Evolutionary conservation across 1,140 invertebrate genomes (phyloP), one percentile per base, ranked within the genome.

Genomic region (Muscidifurax raptorellus): DNA sequence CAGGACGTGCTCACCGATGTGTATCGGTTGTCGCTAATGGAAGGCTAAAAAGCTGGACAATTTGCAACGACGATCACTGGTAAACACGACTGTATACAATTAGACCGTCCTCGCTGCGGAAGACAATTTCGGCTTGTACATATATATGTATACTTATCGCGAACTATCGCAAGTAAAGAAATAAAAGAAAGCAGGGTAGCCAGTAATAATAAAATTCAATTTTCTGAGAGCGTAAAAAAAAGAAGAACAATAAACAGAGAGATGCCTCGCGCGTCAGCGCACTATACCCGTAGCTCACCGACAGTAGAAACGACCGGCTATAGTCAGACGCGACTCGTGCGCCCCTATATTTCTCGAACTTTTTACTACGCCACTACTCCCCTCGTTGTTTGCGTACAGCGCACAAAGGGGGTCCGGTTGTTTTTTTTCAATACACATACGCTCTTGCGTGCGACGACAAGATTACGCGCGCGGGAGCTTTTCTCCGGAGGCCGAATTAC

Each of bases 11-110:
- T 18, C 36, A 5, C 40, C 27, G 59, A 27, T n/a, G 18, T 66
- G 30, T 67, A 79, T 79, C 59, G 77, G 67, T 67, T 79, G 30
- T 1, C 10, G 59, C 77, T 79, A 79, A 79, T 79, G 77, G 77
- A 79, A 67, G 25, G 27, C 74, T 72, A 72, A 72, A 72, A 72
- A 15, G 71, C 30, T n/a, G n/a, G n/a, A 22, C 67, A 28, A 69
- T 59, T 59, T 59, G 52, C 52, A 1, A n/a, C 0, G 22, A 2
- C 28, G 27, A 69, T 69, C 67, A 22, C 6, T 52, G 47, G 47
- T 52, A 52, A 52, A 67, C 25, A 67, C 7, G 27, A 5, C 0
- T 9, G 9, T 40, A 40, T 10, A 32, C 32, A 32, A 32, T n/a
- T n/a, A n/a, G n/a, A n/a, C n/a, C n/a, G n/a, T n/a, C n/a, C n/a